Percentiles rank a stretch among this genome's conserved stretches.
Evolutionary conservation across 53 echinoderm and acorn worm genomes (phyloP).

Genomic region (Antedon mediterranea): DNA sequence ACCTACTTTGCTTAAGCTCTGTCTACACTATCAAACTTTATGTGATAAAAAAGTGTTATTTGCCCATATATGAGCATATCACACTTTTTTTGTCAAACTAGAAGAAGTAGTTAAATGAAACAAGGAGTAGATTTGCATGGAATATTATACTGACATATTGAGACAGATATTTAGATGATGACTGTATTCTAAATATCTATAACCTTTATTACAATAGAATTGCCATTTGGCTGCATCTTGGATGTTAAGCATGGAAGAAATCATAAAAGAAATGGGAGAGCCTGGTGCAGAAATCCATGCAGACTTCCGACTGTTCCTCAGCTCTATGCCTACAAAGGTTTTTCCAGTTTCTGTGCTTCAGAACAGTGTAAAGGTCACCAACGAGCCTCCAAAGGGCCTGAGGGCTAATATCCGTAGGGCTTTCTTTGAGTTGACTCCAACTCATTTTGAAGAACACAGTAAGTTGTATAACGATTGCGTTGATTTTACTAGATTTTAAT

Average conservation of each 20-base stretch:
- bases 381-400: constrained; percentile 95
- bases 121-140: too few relatives aligned
- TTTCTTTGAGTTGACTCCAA: constrained; percentile 79
- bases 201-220: constrained; percentile 34
- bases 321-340: constrained; percentile 94
- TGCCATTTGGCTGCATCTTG: constrained; percentile 97
- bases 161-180: too few relatives aligned
- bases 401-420: constrained; percentile 83
- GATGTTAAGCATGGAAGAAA: constrained; percentile 97
- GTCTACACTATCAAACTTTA: too few relatives aligned
- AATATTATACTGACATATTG: too few relatives aligned
- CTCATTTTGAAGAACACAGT: constrained; percentile 97
- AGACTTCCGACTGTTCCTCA: constrained; percentile 93
- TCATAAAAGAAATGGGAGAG: constrained; percentile 80
- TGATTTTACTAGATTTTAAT: too few relatives aligned
- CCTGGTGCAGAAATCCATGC: constrained; percentile 90
- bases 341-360: constrained; percentile 97
- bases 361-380: constrained; percentile 99
- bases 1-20: too few relatives aligned
- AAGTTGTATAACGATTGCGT: constrained; percentile 15
- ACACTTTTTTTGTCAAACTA: too few relatives aligned
- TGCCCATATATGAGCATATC: too few relatives aligned
- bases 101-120: too few relatives aligned
- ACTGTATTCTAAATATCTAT: too few relatives aligned
- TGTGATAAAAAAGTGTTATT: too few relatives aligned